phyloP scores from a whole-genome alignment of 92 coral and sea anemone species.

The Plumapathes pennacea region DNA sequence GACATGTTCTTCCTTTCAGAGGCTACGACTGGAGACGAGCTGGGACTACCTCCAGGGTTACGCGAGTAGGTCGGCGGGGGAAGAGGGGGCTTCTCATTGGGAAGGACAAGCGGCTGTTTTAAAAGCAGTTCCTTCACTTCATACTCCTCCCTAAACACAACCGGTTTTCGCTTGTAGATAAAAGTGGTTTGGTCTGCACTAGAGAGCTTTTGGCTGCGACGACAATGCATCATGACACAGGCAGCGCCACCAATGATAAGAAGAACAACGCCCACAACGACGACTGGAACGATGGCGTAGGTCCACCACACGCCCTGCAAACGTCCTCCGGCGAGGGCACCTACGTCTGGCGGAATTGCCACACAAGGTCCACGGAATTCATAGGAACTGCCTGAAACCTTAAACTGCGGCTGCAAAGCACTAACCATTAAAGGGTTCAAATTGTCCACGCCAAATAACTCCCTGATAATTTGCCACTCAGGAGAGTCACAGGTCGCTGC shows the following conservation, averaged over 20 bases:
- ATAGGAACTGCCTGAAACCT: constrained; percentile 55
- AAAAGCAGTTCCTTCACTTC: constrained; percentile 83
- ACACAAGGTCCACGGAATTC: constrained; percentile 50
- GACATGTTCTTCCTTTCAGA: constrained; percentile 51
- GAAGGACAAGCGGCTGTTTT: constrained; percentile 83
- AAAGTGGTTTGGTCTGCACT: constrained; percentile 80
- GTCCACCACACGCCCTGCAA: constrained; percentile 94
- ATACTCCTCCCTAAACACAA: constrained; percentile 93
- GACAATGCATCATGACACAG: constrained; percentile 73
- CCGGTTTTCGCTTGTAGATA: constrained; percentile 90
- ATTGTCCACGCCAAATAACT: constrained; percentile 31
- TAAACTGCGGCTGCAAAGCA: constrained; percentile 63
- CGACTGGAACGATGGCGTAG: constrained; percentile 87
- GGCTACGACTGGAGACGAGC: constrained; percentile 61
- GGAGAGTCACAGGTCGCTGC: constrained; percentile 25
- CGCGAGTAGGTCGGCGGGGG: constrained; percentile 94
- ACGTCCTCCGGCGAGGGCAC: constrained; percentile 31
- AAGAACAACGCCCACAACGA: constrained; percentile 82
- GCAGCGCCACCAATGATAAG: constrained; percentile 82
- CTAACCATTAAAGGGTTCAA: constrained; percentile 55
- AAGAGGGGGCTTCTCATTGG: constrained; percentile 94
- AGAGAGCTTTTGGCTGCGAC: constrained; percentile 63
- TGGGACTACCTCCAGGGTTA: constrained; percentile 79
- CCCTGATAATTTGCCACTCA: constrained; percentile 13
- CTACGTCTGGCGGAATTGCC: constrained; percentile 31